Evolutionary conservation across 2,113 vertebrate genomes (phyloP), one percentile per base, ranked within the genome.

Genomic region (Trochalopteron elliotii): DNA sequence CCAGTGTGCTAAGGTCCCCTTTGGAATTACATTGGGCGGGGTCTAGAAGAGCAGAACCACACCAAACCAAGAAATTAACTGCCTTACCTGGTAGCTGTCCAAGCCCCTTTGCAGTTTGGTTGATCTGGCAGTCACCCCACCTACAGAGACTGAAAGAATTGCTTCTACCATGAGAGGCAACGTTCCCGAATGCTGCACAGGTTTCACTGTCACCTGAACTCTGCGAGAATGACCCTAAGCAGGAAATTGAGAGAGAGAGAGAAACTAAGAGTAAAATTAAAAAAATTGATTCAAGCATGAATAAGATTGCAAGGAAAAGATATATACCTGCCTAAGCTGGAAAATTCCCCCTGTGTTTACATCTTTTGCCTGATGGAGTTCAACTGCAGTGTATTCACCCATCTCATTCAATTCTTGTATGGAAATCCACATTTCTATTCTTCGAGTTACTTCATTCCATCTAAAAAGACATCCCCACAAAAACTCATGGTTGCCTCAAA

Each of bases 141-240:
- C 99, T 30, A 99, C 96, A 44, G 99, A 99, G 21, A 99, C 97
- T 5, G 99, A 99, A 59, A 99, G 97, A 86, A 99, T 83, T 18
- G 99, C 99, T 97, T 99, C 99, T 33, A 99, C 98, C 98, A 99
- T 98, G 77, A 99, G 98, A 17, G 99, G 99, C 92, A 99, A 96
- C 0, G 99, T 99, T 78, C 99, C 99, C 0, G 99, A 99, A 92
- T 99, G 98, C 83, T 99, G 99, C 6, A 99, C 99, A 0, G 99
- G 99, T 69, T 98, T 99, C 83, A 99, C 99, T 0, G 97, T 98
- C 94, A 99, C 99, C 93, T 99, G 99, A 88, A 99, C 98, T 97
- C 99, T 98, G 70, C 99, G 98, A 50, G 99, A 99, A 95, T 99
- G 99, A 94, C 99, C 99, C 99, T 99, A 94, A 49, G n/a, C 44